Conservation (phyloP, 2,113 vertebrate species). For the Lepus americanus region DNA sequence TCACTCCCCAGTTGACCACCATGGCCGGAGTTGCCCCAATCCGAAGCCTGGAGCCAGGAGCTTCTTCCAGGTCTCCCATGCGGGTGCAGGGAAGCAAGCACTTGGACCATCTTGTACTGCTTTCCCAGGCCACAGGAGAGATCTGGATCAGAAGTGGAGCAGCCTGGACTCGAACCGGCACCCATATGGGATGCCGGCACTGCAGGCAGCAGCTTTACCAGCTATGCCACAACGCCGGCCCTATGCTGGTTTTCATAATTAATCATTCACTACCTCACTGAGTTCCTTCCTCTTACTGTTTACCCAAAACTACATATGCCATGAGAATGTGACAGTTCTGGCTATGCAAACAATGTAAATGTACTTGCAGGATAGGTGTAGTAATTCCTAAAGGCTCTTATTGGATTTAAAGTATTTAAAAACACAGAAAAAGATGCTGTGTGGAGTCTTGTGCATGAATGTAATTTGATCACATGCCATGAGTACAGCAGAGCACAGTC, state of each 20-base stretch:
- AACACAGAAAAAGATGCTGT: conserved; percentile 40
- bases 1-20: no score
- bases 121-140: no score
- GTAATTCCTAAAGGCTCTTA: conserved; percentile 57
- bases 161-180: no score
- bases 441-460: conserved; percentile 2
- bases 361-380: conserved; percentile 40
- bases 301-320: conserved; percentile 59
- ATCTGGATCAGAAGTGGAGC: no score
- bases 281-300: conserved; percentile 61
- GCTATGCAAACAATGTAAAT: conserved; percentile 22
- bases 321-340: conserved; percentile 56
- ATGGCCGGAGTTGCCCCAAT: no score
- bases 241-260: conserved; percentile 40
- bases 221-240: no score
- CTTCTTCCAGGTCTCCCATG: no score
- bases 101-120: no score
- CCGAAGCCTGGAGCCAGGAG: no score
- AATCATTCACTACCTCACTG: not conserved
- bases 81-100: no score
- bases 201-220: no score
- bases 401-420: conserved; percentile 60
- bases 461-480: conserved; percentile 33
- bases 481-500: not conserved
- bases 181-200: no score